These are phyloP conservation scores for Phalacrocorax pelagicus DNA, from an alignment of 2,113 vertebrate species.

Conservation along the genomic window DNA sequence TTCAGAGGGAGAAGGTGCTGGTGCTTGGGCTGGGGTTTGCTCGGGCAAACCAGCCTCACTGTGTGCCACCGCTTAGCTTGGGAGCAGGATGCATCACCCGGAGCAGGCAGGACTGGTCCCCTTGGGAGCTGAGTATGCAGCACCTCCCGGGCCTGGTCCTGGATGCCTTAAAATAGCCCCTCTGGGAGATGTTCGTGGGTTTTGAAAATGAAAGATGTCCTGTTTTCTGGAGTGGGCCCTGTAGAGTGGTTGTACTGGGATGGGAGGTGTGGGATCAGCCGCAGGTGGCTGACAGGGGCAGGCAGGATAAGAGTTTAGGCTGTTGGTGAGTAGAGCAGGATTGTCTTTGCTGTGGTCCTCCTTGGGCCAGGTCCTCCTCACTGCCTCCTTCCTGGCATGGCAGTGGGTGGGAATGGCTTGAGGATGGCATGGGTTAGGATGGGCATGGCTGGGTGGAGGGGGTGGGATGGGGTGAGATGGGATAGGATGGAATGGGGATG, in stretches of 20 bases:
- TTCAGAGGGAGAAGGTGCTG: too few species aligned
- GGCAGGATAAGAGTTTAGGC: neutral
- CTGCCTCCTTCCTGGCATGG: neutral
- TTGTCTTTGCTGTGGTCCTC: neutral
- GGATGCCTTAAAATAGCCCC: neutral
- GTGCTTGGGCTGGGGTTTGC: neutral
- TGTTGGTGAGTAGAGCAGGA: neutral
- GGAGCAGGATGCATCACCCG: neutral
- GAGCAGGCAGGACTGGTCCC: neutral
- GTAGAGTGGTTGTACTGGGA: neutral
- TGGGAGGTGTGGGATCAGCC: fast-evolving
- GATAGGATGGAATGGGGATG: neutral
- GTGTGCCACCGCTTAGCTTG: fast-evolving
- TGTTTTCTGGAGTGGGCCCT: neutral
- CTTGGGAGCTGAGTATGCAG: neutral
- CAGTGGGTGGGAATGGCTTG: neutral
- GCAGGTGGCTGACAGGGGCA: fast-evolving
- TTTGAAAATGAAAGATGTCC: neutral
- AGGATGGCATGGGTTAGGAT: neutral
- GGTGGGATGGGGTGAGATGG: neutral
- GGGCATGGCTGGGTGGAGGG: neutral
- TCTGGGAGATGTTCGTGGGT: neutral
- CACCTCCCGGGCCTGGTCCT: neutral
- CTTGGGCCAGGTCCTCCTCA: neutral
- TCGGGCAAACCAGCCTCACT: fast-evolving